phyloP scores from a whole-genome alignment of 2,888 invertebrate genomes.

The Ypsolopha sequella region DNA sequence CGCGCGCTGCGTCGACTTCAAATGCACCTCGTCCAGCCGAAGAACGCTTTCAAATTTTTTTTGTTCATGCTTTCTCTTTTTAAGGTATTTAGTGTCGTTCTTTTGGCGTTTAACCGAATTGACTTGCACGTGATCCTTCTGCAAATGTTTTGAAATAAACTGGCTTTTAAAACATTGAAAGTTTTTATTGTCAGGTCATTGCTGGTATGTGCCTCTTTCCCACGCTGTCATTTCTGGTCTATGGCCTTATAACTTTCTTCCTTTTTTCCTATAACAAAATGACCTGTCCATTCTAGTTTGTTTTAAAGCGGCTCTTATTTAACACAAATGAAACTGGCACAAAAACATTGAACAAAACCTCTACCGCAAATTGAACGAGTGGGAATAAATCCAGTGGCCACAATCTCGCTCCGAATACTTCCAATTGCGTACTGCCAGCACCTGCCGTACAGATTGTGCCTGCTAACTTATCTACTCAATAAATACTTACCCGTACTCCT shows the following conservation, averaged over 20 bases:
- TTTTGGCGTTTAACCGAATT: slow-evolving; percentile 10
- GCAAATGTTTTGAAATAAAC: slow-evolving; percentile 4
- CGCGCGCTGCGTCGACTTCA: slow-evolving; percentile 36
- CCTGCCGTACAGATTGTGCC: background rate
- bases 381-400: slow-evolving; percentile 63
- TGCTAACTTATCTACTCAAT: too few relatives aligned
- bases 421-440: slow-evolving; percentile 34
- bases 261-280: too few relatives aligned
- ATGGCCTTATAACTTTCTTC: too few relatives aligned
- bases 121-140: slow-evolving; percentile 9
- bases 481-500: too few relatives aligned
- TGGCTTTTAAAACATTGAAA: background rate
- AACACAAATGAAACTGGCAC: background rate
- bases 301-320: background rate
- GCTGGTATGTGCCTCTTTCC: too few relatives aligned
- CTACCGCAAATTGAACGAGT: slow-evolving; percentile 64
- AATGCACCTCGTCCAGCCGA: slow-evolving; percentile 37
- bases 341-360: slow-evolving; percentile 40
- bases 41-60: slow-evolving; percentile 47
- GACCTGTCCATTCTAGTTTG: background rate
- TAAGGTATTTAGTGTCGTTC: slow-evolving; percentile 17
- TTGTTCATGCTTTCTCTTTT: slow-evolving; percentile 41
- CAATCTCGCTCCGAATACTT: slow-evolving; percentile 54
- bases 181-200: too few relatives aligned
- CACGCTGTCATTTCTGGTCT: too few relatives aligned